Conservation (phyloP, 2,797 vertebrate genomes). For the Myripristis murdjan region DNA sequence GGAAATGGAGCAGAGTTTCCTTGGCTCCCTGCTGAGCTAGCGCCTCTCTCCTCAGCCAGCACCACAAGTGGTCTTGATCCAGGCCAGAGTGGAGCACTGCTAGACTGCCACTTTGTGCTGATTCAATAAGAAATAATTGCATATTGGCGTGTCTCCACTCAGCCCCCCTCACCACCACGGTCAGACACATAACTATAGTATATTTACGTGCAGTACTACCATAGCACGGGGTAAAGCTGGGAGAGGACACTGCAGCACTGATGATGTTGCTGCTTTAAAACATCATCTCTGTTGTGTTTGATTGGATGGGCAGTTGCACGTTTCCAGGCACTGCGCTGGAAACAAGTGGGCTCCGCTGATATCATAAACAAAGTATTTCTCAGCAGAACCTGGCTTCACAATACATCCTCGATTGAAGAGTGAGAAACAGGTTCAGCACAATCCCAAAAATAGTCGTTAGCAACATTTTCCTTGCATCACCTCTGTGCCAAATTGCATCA, state of each 20-base stretch:
- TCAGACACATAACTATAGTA: conserved; percentile 43
- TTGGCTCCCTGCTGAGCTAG: conserved; percentile 61
- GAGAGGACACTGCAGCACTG: conserved; percentile 45
- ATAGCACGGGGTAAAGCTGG: conserved; percentile 17
- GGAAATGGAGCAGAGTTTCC: conserved; percentile 50
- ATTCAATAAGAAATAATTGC: conserved; percentile 83
- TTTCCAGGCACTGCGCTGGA: not conserved
- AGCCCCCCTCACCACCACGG: conserved; percentile 44
- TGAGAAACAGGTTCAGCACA: conserved; percentile 3
- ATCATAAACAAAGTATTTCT: conserved; percentile 12
- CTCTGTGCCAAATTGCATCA: conserved; percentile 27
- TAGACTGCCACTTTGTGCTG: conserved; percentile 76
- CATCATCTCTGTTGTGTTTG: not conserved
- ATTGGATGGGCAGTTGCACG: not conserved
- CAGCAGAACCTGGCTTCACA: conserved; percentile 10
- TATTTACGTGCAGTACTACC: conserved; percentile 46
- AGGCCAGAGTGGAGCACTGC: conserved; percentile 57
- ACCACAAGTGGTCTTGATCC: conserved; percentile 74
- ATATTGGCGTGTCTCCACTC: conserved; percentile 71
- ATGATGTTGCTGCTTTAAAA: not conserved
- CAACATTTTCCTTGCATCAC: conserved; percentile 2
- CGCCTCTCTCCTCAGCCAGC: conserved; percentile 64
- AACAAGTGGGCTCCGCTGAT: conserved; percentile 5
- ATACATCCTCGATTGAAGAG: conserved; percentile 20
- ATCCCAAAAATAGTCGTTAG: not conserved